Evolutionary conservation across 2,888 invertebrate species (phyloP).

Genomic region (Merodon equestris): DNA sequence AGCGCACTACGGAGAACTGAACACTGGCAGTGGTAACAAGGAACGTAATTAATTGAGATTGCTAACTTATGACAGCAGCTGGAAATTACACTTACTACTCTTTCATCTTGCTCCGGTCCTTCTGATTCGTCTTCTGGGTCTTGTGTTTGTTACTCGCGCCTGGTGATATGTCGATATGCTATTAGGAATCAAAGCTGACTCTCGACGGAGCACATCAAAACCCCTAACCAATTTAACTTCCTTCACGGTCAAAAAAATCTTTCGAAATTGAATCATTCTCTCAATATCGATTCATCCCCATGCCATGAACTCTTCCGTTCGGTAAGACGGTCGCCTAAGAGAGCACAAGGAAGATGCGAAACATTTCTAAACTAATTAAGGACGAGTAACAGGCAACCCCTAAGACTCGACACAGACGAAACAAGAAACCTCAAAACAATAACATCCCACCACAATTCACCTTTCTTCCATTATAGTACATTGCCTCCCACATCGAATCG

Average conservation of each 20-base stretch:
- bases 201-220: conserved; percentile 5
- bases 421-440: conserved; percentile 21
- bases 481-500: conserved; percentile 19
- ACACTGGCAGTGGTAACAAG: conserved; percentile 30
- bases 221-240: conserved; percentile 59
- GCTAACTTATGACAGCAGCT: conserved; percentile 64
- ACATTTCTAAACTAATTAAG: conserved; percentile 67
- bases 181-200: conserved; percentile 41
- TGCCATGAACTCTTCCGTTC: neutral
- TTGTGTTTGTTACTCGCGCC: conserved; percentile 28
- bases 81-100: conserved; percentile 36
- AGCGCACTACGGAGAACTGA: neutral
- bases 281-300: conserved; percentile 42
- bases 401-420: neutral
- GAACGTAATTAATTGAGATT: conserved; percentile 63
- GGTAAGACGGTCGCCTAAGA: conserved; percentile 1
- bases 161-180: conserved; percentile 1
- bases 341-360: conserved; percentile 46
- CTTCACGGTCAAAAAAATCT: conserved; percentile 65
- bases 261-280: conserved; percentile 61
- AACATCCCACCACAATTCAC: conserved; percentile 27
- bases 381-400: conserved; percentile 7
- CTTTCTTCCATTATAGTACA: conserved; percentile 19
- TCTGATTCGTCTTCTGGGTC: too few relatives aligned
- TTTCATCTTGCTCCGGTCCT: too few relatives aligned